A percentile compares a stretch with the other conserved stretches of the same genome.
These are phyloP conservation scores for Hippocampus zosterae DNA, from an alignment of 2,113 vertebrate genomes.

Conservation along the genomic window DNA sequence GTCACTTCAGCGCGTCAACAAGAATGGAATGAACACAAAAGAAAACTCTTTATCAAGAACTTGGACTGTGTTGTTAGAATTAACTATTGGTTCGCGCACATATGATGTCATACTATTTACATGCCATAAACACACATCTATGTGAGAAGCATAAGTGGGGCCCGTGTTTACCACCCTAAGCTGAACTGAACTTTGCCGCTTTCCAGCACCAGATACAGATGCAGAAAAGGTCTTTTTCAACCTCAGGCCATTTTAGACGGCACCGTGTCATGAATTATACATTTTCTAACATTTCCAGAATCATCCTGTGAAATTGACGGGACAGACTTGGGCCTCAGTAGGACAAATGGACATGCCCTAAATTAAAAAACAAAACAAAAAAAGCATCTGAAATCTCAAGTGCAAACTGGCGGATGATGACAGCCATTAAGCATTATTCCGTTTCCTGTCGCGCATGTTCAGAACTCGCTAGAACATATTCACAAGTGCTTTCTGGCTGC, in stretches of 20 bases:
- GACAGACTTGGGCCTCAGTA: constrained; percentile 27
- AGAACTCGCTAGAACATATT: constrained; percentile 14
- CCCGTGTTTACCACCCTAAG: neutral
- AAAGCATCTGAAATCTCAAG: constrained; percentile 13
- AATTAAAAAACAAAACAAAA: constrained; percentile 3
- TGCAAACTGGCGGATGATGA: constrained; percentile 14
- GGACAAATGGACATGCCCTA: constrained; percentile 33
- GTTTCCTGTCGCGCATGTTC: neutral
- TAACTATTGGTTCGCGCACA: neutral
- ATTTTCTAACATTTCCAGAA: constrained; percentile 57
- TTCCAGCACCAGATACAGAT: constrained; percentile 22
- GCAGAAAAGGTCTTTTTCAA: constrained; percentile 60
- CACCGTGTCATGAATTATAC: constrained; percentile 56
- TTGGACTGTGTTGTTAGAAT: neutral
- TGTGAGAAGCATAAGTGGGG: neutral
- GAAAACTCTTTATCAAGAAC: neutral
- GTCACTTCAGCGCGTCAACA: neutral
- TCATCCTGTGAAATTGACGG: constrained; percentile 39
- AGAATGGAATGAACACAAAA: neutral
- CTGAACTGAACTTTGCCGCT: neutral
- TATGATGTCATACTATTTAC: neutral
- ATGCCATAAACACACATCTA: neutral
- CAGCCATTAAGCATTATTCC: neutral
- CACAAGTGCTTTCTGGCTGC: neutral
- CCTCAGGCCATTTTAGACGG: constrained; percentile 48